Evolutionary conservation across 2,888 invertebrate genomes (phyloP).

Genomic region (Drosophila rellima): DNA sequence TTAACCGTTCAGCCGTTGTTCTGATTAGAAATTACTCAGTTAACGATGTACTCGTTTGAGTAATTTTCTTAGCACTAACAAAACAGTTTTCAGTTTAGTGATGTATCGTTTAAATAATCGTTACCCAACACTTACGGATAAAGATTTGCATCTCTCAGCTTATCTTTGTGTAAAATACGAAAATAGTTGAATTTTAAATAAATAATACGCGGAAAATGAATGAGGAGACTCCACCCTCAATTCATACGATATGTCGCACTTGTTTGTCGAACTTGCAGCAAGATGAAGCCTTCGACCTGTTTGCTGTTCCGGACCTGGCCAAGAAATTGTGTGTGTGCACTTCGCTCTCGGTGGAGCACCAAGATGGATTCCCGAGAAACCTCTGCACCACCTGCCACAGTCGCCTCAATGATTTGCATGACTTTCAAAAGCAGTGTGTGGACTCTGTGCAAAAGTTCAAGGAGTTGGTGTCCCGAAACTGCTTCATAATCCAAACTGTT

Average conservation of each 20-base stretch:
- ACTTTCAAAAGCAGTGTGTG: slow-evolving; percentile 80
- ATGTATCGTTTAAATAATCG: neutral
- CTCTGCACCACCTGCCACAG: slow-evolving; percentile 76
- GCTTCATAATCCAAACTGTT: neutral
- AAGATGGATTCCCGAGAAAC: slow-evolving; percentile 81
- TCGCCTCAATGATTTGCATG: slow-evolving; percentile 77
- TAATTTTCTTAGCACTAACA: too few relatives aligned
- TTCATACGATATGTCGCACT: slow-evolving; percentile 81
- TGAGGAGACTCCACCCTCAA: slow-evolving; percentile 40
- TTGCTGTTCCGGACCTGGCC: slow-evolving; percentile 76
- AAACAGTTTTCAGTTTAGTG: too few relatives aligned
- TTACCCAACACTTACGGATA: neutral
- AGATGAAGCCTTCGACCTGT: slow-evolving; percentile 68
- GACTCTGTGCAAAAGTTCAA: slow-evolving; percentile 76
- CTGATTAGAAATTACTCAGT: neutral
- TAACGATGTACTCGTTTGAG: neutral
- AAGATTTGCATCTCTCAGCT: neutral
- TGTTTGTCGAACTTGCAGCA: slow-evolving; percentile 72
- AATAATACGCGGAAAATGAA: slow-evolving; percentile 44
- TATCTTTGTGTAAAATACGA: slow-evolving; percentile 5
- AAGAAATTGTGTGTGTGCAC: slow-evolving; percentile 82
- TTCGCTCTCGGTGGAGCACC: slow-evolving; percentile 76
- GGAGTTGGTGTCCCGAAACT: slow-evolving; percentile 62
- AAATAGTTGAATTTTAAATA: neutral
- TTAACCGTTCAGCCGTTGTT: too few relatives aligned